Conservation (phyloP, 2,888 invertebrate genomes). For the Phyllotreta cruciferae region DNA sequence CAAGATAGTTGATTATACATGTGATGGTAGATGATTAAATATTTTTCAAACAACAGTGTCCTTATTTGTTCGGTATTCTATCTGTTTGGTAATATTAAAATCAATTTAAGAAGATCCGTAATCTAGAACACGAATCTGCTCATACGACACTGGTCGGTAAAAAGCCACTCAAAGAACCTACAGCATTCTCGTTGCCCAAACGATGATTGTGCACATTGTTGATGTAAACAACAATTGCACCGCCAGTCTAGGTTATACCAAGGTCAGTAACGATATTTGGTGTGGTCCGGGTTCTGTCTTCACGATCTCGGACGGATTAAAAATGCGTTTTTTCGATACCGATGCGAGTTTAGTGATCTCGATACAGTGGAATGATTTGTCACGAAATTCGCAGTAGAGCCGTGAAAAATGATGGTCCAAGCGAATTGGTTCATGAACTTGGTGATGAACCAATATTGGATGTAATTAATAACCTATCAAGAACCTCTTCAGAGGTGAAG, state of each 20-base stretch:
- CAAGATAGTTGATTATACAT: no score
- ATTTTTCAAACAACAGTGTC: no score
- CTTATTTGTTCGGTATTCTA: no score
- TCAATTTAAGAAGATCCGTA: constrained; percentile 9
- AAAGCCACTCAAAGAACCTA: constrained; percentile 24
- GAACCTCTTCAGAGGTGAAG: no score
- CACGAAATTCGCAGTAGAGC: no score
- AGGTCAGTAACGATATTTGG: constrained; percentile 56
- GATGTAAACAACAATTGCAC: constrained; percentile 59
- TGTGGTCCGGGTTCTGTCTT: constrained; percentile 48
- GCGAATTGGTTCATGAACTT: no score
- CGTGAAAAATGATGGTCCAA: no score
- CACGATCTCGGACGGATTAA: constrained; percentile 14
- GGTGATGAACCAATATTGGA: no score
- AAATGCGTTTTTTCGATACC: constrained; percentile 1
- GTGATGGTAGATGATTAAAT: no score
- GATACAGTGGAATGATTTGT: background rate
- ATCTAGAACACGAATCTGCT: constrained; percentile 11
- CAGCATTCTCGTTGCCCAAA: constrained; percentile 56
- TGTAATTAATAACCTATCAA: no score
- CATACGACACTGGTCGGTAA: constrained; percentile 29
- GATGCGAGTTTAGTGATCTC: background rate
- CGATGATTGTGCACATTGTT: constrained; percentile 59
- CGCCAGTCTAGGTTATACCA: constrained; percentile 55
- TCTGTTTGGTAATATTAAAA: background rate